Conservation (phyloP, 2,797 vertebrate genomes). For the Semaprochilodus insignis region DNA sequence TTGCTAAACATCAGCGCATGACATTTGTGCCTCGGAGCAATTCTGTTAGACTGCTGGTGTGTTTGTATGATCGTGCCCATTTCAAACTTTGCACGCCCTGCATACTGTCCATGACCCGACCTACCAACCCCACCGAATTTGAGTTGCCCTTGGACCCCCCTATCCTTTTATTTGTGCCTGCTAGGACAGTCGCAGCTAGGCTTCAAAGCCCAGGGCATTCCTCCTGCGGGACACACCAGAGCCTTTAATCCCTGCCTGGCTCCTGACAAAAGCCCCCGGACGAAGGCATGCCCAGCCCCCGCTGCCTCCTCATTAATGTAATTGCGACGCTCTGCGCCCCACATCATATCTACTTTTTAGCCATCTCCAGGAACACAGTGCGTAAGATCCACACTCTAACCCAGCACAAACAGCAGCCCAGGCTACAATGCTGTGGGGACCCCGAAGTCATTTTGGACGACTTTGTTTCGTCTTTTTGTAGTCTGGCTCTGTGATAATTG, state of each 20-base stretch:
- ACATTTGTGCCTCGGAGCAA: not conserved
- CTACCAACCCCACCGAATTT: not conserved
- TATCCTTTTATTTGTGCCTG: slow-evolving; percentile 68
- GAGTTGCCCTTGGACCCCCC: slow-evolving; percentile 74
- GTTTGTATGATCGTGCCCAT: not conserved
- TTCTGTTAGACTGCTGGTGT: not conserved
- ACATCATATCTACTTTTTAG: slow-evolving; percentile 47
- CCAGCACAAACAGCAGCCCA: slow-evolving; percentile 8
- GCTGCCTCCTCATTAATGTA: slow-evolving; percentile 50
- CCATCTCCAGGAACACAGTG: slow-evolving; percentile 14
- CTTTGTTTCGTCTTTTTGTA: slow-evolving; percentile 25
- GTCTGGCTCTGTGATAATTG: slow-evolving; percentile 23
- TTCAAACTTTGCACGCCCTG: not conserved
- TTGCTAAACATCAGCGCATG: not conserved
- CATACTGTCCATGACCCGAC: not conserved
- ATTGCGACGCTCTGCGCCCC: slow-evolving; percentile 36
- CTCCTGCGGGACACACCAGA: slow-evolving; percentile 81
- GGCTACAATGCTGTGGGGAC: slow-evolving; percentile 22
- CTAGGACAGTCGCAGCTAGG: slow-evolving; percentile 70
- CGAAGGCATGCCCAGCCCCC: slow-evolving; percentile 70
- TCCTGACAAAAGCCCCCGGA: slow-evolving; percentile 82
- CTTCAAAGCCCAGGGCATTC: slow-evolving; percentile 81
- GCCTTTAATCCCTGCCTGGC: slow-evolving; percentile 84
- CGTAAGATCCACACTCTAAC: not conserved
- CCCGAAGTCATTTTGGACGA: slow-evolving; percentile 26